phyloP scores from a whole-genome alignment of 2,113 vertebrate genomes.

The Eulemur macaco region DNA sequence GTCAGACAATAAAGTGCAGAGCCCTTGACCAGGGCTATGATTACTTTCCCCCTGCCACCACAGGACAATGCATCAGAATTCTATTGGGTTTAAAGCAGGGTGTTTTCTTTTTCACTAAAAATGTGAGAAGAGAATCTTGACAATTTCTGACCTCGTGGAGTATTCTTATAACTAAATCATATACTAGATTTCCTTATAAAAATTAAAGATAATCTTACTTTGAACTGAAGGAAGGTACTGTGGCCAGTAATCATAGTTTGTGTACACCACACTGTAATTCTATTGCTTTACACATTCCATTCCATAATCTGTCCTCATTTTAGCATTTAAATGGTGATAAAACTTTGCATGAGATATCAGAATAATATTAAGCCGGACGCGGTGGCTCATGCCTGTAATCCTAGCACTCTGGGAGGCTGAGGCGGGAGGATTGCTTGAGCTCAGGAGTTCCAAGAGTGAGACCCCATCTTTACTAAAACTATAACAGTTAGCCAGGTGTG shows the following conservation, averaged over 20 bases:
- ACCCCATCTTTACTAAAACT: no score
- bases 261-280: not conserved
- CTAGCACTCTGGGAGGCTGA: no score
- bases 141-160: not conserved
- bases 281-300: not conserved
- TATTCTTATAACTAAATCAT: not conserved
- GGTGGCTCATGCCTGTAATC: no score
- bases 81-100: not conserved
- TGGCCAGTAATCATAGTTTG: not conserved
- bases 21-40: not conserved
- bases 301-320: not conserved
- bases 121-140: not conserved
- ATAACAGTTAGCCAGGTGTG: no score
- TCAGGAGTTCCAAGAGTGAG: no score
- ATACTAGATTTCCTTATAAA: not conserved
- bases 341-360: not conserved
- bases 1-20: not conserved
- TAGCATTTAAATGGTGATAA: conserved; percentile 11
- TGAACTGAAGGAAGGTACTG: conserved; percentile 13
- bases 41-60: not conserved
- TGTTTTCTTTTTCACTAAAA: not conserved
- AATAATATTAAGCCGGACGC: not conserved
- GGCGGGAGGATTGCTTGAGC: no score
- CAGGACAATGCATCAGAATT: not conserved
- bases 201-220: not conserved